Evolutionary conservation across 2,797 vertebrate genomes (phyloP).

Genomic region (Falco cherrug): DNA sequence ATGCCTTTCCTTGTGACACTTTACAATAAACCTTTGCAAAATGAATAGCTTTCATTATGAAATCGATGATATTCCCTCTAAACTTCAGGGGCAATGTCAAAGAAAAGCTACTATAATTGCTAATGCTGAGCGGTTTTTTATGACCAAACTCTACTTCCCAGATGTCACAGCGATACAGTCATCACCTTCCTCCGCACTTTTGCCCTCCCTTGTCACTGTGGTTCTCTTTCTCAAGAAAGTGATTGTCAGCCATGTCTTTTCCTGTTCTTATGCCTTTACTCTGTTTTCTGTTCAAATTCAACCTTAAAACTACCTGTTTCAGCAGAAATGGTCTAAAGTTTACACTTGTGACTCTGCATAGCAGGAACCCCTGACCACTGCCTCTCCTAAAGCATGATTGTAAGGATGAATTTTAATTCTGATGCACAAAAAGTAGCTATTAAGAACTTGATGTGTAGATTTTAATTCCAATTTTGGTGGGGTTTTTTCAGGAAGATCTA

Average conservation of each 20-base stretch:
- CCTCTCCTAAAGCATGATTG: background rate
- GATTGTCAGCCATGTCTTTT: constrained; percentile 7
- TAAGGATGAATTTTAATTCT: background rate
- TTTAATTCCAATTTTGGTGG: background rate
- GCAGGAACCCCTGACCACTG: background rate
- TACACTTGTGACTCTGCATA: background rate
- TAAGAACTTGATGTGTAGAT: background rate
- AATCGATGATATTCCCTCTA: constrained; percentile 38
- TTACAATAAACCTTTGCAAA: constrained; percentile 45
- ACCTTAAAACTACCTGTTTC: background rate
- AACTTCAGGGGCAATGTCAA: constrained; percentile 40
- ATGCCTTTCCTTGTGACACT: background rate
- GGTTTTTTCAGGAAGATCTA: background rate
- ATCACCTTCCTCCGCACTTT: constrained; percentile 40
- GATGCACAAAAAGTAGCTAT: background rate
- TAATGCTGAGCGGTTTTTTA: constrained; percentile 51
- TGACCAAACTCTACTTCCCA: constrained; percentile 19
- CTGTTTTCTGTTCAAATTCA: background rate
- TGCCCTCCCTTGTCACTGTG: constrained; percentile 29
- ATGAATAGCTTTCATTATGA: constrained; percentile 56
- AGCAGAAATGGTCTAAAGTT: background rate
- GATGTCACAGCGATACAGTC: constrained; percentile 36
- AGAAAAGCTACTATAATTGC: constrained; percentile 53
- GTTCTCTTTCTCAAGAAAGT: constrained; percentile 1
- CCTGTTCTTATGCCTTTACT: background rate